These are phyloP conservation scores for Ptyas mucosa DNA, from an alignment of 2,113 vertebrate species.

Conservation along the genomic window DNA sequence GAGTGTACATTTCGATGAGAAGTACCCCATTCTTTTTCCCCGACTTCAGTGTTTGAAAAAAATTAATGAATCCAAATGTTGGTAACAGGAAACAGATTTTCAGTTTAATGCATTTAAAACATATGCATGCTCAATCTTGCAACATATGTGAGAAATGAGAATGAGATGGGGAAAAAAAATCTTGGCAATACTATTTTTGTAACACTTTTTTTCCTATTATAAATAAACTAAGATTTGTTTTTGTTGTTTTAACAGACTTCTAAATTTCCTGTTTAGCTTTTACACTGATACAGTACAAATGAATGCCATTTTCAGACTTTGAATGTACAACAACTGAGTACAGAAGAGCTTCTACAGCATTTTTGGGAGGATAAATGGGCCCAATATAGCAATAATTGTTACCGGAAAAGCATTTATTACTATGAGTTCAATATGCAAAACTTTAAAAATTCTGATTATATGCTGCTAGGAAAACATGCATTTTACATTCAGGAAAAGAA, in stretches of 20 bases:
- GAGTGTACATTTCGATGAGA: slow-evolving; percentile 11
- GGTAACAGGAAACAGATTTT: slow-evolving; percentile 35
- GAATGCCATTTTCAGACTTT: neutral
- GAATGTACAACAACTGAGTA: neutral
- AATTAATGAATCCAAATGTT: slow-evolving; percentile 5
- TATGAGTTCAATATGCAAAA: slow-evolving; percentile 25
- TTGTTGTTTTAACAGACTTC: slow-evolving; percentile 13
- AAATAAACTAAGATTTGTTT: neutral
- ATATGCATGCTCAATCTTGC: slow-evolving; percentile 32
- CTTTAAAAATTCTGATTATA: neutral
- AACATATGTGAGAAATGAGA: slow-evolving; percentile 53
- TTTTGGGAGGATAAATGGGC: slow-evolving; percentile 17
- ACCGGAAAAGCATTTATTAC: slow-evolving; percentile 8
- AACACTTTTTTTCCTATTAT: slow-evolving; percentile 37
- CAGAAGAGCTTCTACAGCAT: neutral
- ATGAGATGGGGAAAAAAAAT: slow-evolving; percentile 49
- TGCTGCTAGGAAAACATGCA: neutral
- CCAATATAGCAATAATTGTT: slow-evolving; percentile 29
- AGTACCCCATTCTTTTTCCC: neutral
- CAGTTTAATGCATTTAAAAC: slow-evolving; percentile 38
- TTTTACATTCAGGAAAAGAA: neutral
- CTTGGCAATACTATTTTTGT: slow-evolving; percentile 4
- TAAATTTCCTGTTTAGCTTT: slow-evolving; percentile 16
- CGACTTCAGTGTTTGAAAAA: neutral
- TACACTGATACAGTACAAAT: neutral